Base-by-base conservation (phyloP, 2,113 vertebrate species). In the Antigone vipio region DNA sequence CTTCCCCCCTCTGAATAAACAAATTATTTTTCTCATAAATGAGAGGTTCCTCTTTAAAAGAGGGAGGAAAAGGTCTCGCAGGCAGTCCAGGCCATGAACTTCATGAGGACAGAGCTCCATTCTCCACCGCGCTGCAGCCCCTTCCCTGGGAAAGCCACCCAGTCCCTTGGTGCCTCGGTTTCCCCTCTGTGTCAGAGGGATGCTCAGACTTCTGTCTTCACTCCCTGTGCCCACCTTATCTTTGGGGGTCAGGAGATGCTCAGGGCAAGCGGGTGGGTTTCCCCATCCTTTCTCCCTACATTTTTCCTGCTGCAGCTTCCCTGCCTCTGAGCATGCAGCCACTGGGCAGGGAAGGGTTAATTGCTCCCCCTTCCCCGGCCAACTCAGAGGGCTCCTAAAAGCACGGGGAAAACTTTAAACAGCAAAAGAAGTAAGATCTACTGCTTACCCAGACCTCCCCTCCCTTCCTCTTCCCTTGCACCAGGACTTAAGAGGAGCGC, bases 241-340 rank as follows among this genome's bases (percentile, higher is more conserved):
- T 82, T 49, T 20, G 58, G 64, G 64, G 10, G 66, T 52, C 3
- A 1, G 32, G 66, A 44, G 35, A 18, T 22, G 26, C 60, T 85
- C 9, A 4, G 42, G 59, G 49, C 18, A 11, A 34, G 58, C 1
- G 2, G 62, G 58, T 35, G 32, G 59, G 34, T 68, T 84, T 69
- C 30, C 29, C n/a, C 26, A 5, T 22, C 72, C 44, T 75, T 63
- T 63, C 12, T 63, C 21, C 58, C 5, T 40, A 87, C 34, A 2
- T 3, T 17, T 69, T 52, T 44, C 55, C 82, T 2, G 2, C 27
- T 5, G 49, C 63, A 69, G n/a, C 12, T 73, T 64, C 66, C 29
- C 45, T 3, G 6, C 11, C 45, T 34, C 27, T 0, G 4, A 18
- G 42, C 18, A 7, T 0, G 2, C 12, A 20, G 44, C 19, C 0